Evolutionary conservation across 2,888 invertebrate species (phyloP), one percentile per base, ranked within the genome.

Genomic region (Morpho deidamia): DNA sequence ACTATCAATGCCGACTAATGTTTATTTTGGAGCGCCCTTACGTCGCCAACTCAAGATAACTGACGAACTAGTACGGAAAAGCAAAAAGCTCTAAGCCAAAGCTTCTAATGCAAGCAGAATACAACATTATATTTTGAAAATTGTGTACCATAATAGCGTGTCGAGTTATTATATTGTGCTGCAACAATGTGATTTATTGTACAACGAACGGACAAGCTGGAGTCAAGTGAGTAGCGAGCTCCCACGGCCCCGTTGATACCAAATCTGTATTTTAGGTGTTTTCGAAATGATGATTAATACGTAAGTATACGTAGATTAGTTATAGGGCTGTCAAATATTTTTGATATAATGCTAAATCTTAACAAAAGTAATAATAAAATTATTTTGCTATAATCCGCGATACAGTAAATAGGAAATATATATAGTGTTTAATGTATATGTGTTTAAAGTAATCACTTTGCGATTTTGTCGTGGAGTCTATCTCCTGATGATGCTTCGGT

Each of bases 21-120:
- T 74, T 71, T 72, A 69, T 67, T 64, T 60, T 68, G 64, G 62
- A 65, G 67, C 68, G 70, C 63, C 69, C 65, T 60, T 62, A 59
- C 62, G 67, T 62, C 65, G 68, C 64, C 64, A 61, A 48, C 55
- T 45, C 55, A 56, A 68, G 68, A 71, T 69, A 67, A 58, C 58
- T 47, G 49, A 59, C 41, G 46, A 53, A 52, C 55, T 41, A 46
- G 4, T 1, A 41, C 54, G 47, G 43, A 40, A n/a, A 41, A 53
- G 44, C 33, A 33, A 23, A 23, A 23, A 23, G 23, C 23, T 23
- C 5, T 23, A 23, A 5, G 8, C 14, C 33, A 34, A 12, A 9
- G 7, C 11, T 8, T 48, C n/a, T 11, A 11, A 14, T 8, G 1
- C 50, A 55, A 34, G 12, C 10, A 8, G 55, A 53, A 51, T 39